Evolutionary conservation across 2,113 vertebrate genomes (phyloP).

Genomic region (Notothenia coriiceps): DNA sequence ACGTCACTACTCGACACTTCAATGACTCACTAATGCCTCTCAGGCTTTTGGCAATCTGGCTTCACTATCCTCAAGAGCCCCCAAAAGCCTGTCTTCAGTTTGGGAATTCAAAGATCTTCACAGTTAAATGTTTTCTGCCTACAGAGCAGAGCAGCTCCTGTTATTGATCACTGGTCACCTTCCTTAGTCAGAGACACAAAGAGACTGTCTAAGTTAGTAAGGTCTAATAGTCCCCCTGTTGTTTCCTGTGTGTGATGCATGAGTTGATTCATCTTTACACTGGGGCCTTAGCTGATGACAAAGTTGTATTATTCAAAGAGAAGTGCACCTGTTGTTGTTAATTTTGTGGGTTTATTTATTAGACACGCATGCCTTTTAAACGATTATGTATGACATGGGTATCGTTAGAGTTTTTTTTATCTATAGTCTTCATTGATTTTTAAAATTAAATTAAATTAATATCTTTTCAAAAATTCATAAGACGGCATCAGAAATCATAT

Average conservation of each 20-base stretch:
- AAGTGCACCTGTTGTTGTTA: too few species aligned
- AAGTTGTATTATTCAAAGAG: too few species aligned
- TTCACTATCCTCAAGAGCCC: too few species aligned
- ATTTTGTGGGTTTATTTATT: too few species aligned
- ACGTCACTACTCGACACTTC: too few species aligned
- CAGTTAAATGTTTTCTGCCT: background rate
- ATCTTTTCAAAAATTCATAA: too few species aligned
- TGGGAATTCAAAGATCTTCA: background rate
- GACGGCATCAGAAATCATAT: too few species aligned
- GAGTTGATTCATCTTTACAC: background rate
- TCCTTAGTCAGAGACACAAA: background rate
- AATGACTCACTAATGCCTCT: too few species aligned
- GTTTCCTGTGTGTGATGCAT: background rate
- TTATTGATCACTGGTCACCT: background rate
- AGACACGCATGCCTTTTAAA: background rate
- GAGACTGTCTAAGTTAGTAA: background rate
- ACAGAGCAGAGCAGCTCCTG: background rate
- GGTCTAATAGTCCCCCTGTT: background rate
- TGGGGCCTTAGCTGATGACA: too few species aligned
- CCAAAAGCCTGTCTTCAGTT: background rate
- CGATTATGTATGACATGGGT: background rate
- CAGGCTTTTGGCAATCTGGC: too few species aligned
- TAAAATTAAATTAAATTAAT: too few species aligned
- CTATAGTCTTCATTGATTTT: too few species aligned
- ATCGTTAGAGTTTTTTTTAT: background rate